Conservation (phyloP, 1,140 invertebrate genomes). For the Doryteuthis pealeii region DNA sequence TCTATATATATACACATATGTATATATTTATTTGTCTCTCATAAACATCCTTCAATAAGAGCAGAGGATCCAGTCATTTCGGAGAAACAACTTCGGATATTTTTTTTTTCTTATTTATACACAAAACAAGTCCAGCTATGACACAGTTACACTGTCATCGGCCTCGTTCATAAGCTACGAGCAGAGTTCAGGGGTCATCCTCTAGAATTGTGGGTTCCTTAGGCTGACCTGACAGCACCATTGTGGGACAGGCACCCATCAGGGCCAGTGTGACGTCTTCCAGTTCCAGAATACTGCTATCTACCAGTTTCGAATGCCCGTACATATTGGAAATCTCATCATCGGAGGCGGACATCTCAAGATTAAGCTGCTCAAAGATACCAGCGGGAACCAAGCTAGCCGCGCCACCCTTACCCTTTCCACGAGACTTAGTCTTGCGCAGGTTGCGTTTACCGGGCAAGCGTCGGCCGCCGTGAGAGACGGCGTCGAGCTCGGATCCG, state of each 20-base stretch:
- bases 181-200: neutral
- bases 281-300: neutral
- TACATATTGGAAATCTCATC: constrained; percentile 16
- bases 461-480: constrained; percentile 25
- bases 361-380: constrained; percentile 33
- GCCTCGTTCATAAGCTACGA: neutral
- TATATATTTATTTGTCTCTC: neutral
- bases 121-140: neutral
- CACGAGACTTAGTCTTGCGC: constrained; percentile 54
- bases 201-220: constrained; percentile 3
- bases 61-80: neutral
- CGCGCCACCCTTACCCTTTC: constrained; percentile 49
- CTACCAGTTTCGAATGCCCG: neutral
- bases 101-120: neutral
- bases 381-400: constrained; percentile 18
- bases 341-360: constrained; percentile 32
- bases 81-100: too few species aligned
- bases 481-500: constrained; percentile 49
- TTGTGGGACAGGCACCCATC: neutral
- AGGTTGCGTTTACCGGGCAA: constrained; percentile 42
- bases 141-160: neutral
- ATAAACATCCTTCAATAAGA: neutral
- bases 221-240: neutral
- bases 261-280: neutral
- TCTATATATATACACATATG: neutral